Conservation (phyloP, 2,888 invertebrate genomes). For the Conops quadrifasciatus region DNA sequence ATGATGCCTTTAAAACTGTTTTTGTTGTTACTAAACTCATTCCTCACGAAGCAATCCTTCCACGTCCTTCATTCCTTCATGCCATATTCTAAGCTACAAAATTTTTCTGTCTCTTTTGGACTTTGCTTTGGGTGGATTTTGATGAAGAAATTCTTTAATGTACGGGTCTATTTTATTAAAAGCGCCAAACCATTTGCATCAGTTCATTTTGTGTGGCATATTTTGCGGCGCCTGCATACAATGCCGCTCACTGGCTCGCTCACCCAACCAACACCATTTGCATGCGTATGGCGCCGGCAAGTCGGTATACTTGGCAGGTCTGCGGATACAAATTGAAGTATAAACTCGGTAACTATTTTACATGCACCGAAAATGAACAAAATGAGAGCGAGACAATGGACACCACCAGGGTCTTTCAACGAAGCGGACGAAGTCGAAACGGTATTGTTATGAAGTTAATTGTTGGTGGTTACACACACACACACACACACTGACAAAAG, state of each 20-base stretch:
- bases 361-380: not conserved
- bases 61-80: too few species aligned
- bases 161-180: not conserved
- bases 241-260: not conserved
- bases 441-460: conserved; percentile 9
- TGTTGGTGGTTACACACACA: conserved; percentile 11
- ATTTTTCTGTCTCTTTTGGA: too few species aligned
- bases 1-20: too few species aligned
- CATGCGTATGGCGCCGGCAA: not conserved
- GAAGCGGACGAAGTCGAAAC: not conserved
- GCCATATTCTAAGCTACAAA: too few species aligned
- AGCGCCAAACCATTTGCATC: not conserved
- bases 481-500: not conserved
- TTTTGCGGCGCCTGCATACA: not conserved
- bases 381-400: not conserved
- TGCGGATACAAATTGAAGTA: not conserved
- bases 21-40: too few species aligned
- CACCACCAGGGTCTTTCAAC: too few species aligned
- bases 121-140: too few species aligned
- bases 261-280: not conserved
- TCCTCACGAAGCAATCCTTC: too few species aligned
- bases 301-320: not conserved
- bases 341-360: not conserved
- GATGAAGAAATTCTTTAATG: too few species aligned
- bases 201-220: not conserved